Evolutionary conservation across 2,113 vertebrate genomes (phyloP), one percentile per base, ranked within the genome.

Genomic region (Ameiurus melas): DNA sequence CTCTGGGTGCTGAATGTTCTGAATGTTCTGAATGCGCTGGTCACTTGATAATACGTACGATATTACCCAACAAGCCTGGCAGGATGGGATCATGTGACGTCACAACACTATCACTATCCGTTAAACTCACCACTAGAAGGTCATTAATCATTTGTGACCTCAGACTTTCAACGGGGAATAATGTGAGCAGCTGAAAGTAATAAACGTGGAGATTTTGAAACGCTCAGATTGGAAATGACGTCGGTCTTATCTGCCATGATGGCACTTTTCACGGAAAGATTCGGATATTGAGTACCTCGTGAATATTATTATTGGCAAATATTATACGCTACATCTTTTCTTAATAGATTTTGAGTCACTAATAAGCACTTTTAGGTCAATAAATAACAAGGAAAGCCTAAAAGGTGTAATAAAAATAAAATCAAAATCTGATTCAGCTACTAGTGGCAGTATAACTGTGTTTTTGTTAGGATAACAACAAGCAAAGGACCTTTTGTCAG

Each of bases 1-100:
- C 30, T 36, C n/a, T 4, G 53, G 30, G 79, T 12, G n/a, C 55
- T 81, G 79, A 81, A 81, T 81, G 78, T 80, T 80, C 78, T 80
- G 78, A 80, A 80, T 79, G 51, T 81, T 81, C 55, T 81, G 53
- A 58, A 81, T 81, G 53, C 53, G 33, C 53, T 2, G n/a, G 30
- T 58, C 79, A 81, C 53, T 1, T 58, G 78, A 81, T 81, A 81
- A 58, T 30, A 36, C 0, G 16, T 17, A 58, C 17, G 1, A 36
- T 33, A 22, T 36, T 81, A 81, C 30, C 30, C 43, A 58, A 36
- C 55, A 33, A 81, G 53, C 53, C 14, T 55, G 58, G 20, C 1
- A 2, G 17, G 79, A 36, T 81, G 19, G n/a, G 27, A 81, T 58
- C 79, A 20, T 22, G 9, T 81, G 79, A 81, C 79, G 7, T 36